Evolutionary conservation across 2,888 invertebrate genomes (phyloP).

Genomic region (Macaria notata): DNA sequence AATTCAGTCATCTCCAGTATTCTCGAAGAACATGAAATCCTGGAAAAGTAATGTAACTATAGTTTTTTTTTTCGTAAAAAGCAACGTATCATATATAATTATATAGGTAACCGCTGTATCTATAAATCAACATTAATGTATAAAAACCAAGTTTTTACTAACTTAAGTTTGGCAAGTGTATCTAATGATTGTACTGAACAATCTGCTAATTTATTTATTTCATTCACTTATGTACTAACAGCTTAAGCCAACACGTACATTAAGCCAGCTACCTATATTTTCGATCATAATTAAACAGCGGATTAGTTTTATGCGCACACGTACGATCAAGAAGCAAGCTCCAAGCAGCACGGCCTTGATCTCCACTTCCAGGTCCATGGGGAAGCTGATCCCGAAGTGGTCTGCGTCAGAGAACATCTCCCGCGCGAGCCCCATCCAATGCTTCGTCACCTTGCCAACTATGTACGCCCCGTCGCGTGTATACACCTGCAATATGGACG

Average conservation of each 20-base stretch:
- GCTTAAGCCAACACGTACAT: too few relatives aligned
- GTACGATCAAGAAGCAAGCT: conserved; percentile 88
- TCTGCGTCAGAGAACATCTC: conserved; percentile 94
- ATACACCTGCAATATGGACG: conserved; percentile 80
- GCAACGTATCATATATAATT: too few relatives aligned
- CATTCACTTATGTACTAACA: too few relatives aligned
- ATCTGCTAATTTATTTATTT: too few relatives aligned
- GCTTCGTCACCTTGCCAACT: conserved; percentile 94
- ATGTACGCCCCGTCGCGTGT: conserved; percentile 88
- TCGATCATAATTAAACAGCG: conserved; percentile 68
- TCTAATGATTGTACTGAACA: too few relatives aligned
- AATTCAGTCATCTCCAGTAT: conserved; percentile 41
- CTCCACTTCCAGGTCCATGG: conserved; percentile 92
- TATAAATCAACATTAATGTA: too few relatives aligned
- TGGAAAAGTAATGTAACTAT: conserved; percentile 59
- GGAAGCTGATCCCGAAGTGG: conserved; percentile 95
- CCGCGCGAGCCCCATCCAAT: conserved; percentile 92
- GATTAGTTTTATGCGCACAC: too few relatives aligned
- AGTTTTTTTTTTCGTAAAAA: too few relatives aligned
- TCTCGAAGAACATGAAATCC: conserved; percentile 95
- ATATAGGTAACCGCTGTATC: too few relatives aligned
- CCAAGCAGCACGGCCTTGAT: conserved; percentile 91
- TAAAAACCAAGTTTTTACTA: too few relatives aligned
- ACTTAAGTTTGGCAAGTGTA: too few relatives aligned
- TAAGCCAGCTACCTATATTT: too few relatives aligned